Conservation (phyloP, 2,113 vertebrate genomes). For the Ptilorrhoa leucosticta region DNA sequence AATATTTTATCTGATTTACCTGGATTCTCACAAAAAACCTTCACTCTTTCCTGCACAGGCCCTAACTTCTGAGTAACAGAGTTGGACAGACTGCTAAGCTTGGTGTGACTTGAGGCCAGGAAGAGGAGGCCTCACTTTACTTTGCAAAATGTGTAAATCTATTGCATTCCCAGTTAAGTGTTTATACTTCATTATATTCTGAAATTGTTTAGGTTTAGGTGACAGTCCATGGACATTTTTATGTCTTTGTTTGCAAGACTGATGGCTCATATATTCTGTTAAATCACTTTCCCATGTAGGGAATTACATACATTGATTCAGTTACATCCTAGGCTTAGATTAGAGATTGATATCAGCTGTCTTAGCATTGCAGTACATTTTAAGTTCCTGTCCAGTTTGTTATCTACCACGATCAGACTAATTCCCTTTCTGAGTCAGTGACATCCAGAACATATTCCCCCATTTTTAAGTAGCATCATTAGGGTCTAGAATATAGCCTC, state of each 20-base stretch:
- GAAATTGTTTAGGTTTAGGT: background rate
- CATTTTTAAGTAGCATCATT: background rate
- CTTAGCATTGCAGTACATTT: background rate
- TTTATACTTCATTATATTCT: background rate
- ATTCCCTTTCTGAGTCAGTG: background rate
- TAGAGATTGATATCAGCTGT: background rate
- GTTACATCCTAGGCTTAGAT: background rate
- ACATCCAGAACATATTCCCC: background rate
- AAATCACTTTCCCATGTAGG: background rate
- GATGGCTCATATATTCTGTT: background rate
- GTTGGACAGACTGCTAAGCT: background rate
- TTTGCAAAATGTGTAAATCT: background rate
- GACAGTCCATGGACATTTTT: background rate
- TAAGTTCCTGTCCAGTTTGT: background rate
- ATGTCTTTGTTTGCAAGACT: background rate
- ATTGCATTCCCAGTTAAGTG: background rate
- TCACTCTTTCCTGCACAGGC: background rate
- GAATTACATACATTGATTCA: background rate
- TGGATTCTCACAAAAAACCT: background rate
- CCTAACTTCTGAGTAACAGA: background rate
- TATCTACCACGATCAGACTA: background rate
- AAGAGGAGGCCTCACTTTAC: background rate
- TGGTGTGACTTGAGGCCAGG: background rate
- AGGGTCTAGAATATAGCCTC: background rate
- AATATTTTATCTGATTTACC: background rate